These are phyloP conservation scores for Margaritifera margaritifera DNA, from an alignment of 2,888 invertebrate genomes.

Conservation along the genomic window DNA sequence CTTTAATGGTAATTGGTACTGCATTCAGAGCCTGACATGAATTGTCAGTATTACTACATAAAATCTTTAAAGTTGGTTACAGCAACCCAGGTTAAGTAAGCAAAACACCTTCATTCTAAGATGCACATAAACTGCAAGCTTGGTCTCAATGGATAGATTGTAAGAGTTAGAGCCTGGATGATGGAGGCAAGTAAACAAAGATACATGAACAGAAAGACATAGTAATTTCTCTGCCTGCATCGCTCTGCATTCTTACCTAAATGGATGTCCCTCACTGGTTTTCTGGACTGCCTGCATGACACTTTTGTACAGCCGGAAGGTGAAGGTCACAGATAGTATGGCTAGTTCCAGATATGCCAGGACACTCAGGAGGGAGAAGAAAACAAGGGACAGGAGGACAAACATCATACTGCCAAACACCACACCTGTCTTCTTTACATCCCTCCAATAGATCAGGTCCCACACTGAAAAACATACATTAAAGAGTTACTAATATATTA, in stretches of 20 bases:
- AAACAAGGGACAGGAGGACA: conserved; percentile 92
- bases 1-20: too few species aligned
- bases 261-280: conserved; percentile 94
- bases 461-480: conserved; percentile 75
- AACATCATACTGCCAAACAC: conserved; percentile 93
- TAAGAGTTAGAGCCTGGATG: too few species aligned
- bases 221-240: too few species aligned
- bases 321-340: conserved; percentile 88
- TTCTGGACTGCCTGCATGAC: conserved; percentile 96
- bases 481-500: neutral
- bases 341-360: conserved; percentile 92
- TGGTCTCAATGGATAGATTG: too few species aligned
- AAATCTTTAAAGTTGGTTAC: too few species aligned
- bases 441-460: conserved; percentile 98
- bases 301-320: conserved; percentile 96
- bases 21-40: too few species aligned
- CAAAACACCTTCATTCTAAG: too few species aligned
- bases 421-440: conserved; percentile 93
- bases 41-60: too few species aligned
- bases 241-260: conserved; percentile 83
- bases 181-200: too few species aligned
- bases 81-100: too few species aligned
- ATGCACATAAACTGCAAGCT: too few species aligned
- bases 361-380: conserved; percentile 96
- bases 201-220: too few species aligned